Base-by-base conservation (phyloP, 2,888 invertebrate genomes). In the Oligia latruncula region DNA sequence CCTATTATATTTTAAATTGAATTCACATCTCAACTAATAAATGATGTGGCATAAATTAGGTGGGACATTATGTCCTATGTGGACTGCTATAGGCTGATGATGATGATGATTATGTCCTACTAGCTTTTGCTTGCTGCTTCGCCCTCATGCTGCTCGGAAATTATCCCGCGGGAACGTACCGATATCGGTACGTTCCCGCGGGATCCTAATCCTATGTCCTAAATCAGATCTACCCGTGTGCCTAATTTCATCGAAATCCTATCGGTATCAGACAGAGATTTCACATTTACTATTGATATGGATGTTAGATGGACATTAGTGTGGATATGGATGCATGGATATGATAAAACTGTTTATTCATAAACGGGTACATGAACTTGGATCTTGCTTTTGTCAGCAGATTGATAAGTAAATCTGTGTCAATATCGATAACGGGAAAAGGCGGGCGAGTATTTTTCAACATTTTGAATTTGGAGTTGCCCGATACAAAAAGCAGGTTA, bases 1-100 rank as follows among this genome's bases (percentile, higher is more conserved):
- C 29, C 29, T 29, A 29, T 29, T 29, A 80, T 83, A 77, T 79
- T 72, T 78, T 67, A 78, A 82, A 86, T 82, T 76, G 67, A 64
- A 67, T 82, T 78, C 55, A 46, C 60, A 76, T 4, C 70, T 62
- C 55, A n/a, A 62, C 13, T 64, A 62, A 58, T 49, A 52, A 73
- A 80, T 68, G 9, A 29, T 65, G 20, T 13, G 46, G 40, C 64
- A 46, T 46, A 43, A 58, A 52, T 13, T 46, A n/a, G n/a, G 23
- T 65, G 23, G 49, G 60, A n/a, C 55, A 8, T 35, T 55, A 52
- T 17, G n/a, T 29, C 20, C 5, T 52, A 13, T 29, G 29, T 29
- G 29, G 29, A 29, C 29, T 29, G 29, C 29, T 29, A 29, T 29
- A 29, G 29, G 29, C 29, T 29, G 29, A 29, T 29, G 29, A 29